phyloP scores from a whole-genome alignment of 2,888 invertebrate species.

The Torymus tubicola region DNA sequence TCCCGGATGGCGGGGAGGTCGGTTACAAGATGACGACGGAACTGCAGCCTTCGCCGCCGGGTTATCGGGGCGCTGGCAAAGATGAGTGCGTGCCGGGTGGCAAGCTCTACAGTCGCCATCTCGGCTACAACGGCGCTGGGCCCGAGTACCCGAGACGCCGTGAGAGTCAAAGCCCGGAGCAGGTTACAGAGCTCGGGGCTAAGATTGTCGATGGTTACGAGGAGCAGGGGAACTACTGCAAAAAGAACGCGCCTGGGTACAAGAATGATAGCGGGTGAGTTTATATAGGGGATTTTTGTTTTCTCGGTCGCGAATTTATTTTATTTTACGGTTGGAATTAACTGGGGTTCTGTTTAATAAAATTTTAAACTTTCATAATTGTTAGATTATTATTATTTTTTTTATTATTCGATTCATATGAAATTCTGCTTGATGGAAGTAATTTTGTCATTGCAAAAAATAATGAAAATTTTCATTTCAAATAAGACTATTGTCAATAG shows the following conservation, averaged over 20 bases:
- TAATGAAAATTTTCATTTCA: too few species aligned
- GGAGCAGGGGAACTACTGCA: conserved; percentile 65
- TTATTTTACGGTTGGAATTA: conserved; percentile 30
- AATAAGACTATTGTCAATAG: too few species aligned
- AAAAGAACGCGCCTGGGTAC: conserved; percentile 74
- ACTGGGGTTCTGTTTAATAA: neutral
- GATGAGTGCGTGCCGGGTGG: conserved; percentile 70
- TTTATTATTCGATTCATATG: too few species aligned
- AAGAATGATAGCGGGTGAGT: conserved; percentile 75
- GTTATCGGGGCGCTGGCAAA: conserved; percentile 72
- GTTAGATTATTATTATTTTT: too few species aligned
- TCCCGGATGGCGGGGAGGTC: conserved; percentile 75
- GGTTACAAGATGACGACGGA: conserved; percentile 76
- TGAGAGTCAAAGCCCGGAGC: conserved; percentile 55
- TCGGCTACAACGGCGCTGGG: neutral
- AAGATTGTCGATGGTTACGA: conserved; percentile 63
- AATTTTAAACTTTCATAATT: too few species aligned
- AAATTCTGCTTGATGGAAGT: too few species aligned
- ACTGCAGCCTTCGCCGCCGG: conserved; percentile 75
- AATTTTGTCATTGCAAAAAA: too few species aligned
- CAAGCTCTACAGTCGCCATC: conserved; percentile 54
- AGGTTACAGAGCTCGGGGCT: conserved; percentile 57
- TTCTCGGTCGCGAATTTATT: conserved; percentile 42
- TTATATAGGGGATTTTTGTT: neutral
- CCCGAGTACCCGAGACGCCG: conserved; percentile 49